Evolutionary conservation across 2,113 vertebrate genomes (phyloP).

Genomic region (Callorhinus ursinus): DNA sequence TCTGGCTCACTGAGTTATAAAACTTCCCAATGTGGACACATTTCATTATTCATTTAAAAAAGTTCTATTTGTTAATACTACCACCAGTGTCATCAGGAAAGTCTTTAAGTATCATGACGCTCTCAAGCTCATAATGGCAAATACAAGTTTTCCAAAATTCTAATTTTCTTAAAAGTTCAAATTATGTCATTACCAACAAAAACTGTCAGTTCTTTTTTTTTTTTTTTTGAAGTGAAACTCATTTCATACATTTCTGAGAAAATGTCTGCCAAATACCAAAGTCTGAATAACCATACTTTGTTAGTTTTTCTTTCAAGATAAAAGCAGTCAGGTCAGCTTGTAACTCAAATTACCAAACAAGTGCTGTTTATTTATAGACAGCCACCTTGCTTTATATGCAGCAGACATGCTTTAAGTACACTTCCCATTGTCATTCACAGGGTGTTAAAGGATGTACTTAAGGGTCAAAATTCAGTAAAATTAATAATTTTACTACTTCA

Average conservation of each 20-base stretch:
- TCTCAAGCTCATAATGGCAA: neutral
- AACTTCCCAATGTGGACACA: neutral
- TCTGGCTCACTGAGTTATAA: neutral
- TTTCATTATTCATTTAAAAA: neutral
- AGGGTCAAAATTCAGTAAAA: neutral
- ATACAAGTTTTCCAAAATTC: constrained; percentile 32
- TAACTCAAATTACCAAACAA: neutral
- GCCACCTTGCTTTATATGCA: neutral
- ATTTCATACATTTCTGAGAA: constrained; percentile 44
- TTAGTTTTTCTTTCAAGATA: constrained; percentile 57
- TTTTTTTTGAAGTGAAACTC: constrained; percentile 65
- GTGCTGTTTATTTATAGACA: neutral
- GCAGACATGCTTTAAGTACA: neutral
- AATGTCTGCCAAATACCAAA: constrained; percentile 45
- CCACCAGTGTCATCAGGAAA: neutral
- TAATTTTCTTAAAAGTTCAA: constrained; percentile 61
- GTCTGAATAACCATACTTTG: constrained; percentile 50
- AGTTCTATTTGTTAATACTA: neutral
- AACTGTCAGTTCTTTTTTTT: constrained; percentile 42
- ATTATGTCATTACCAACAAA: constrained; percentile 57
- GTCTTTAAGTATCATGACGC: neutral
- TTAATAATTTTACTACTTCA: neutral
- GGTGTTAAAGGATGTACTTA: neutral
- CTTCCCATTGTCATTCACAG: neutral
- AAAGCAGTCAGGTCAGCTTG: constrained; percentile 30